Evolutionary conservation across 2,113 vertebrate species (phyloP).

Genomic region (Lynx canadensis): DNA sequence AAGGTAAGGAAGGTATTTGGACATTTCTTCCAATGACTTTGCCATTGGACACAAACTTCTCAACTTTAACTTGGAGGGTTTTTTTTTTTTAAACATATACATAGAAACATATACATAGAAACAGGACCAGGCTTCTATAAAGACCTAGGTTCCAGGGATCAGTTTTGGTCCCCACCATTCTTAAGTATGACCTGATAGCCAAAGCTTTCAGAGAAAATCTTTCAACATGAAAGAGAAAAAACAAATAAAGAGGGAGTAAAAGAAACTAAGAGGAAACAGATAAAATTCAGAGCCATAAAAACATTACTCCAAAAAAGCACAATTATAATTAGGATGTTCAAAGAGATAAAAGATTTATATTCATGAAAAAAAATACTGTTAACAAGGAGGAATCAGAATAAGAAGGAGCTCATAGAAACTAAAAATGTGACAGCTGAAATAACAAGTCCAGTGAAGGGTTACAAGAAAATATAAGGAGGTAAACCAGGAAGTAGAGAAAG

Average conservation of each 20-base stretch:
- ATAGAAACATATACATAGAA: neutral
- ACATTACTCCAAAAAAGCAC: neutral
- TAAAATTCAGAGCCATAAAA: neutral
- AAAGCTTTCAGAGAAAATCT: neutral
- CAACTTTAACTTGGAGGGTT: neutral
- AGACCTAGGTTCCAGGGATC: neutral
- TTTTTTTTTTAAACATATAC: neutral
- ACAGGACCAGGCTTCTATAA: neutral
- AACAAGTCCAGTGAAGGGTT: neutral
- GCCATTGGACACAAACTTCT: neutral
- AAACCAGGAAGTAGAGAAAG: neutral
- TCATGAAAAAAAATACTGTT: neutral
- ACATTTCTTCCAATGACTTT: neutral
- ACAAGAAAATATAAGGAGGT: constrained; percentile 14
- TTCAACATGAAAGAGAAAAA: neutral
- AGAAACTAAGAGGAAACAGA: constrained; percentile 2
- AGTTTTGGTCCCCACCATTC: neutral
- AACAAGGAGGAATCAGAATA: neutral
- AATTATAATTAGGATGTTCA: neutral
- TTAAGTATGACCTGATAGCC: neutral
- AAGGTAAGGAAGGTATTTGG: neutral
- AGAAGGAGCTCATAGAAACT: constrained; percentile 16
- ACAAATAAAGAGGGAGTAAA: neutral
- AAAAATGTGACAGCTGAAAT: neutral
- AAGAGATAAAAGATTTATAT: neutral